Percentiles rank a stretch among this genome's conserved stretches.
phyloP scores from a whole-genome alignment of 2,888 invertebrate species.

The Drosophila buzzatii region DNA sequence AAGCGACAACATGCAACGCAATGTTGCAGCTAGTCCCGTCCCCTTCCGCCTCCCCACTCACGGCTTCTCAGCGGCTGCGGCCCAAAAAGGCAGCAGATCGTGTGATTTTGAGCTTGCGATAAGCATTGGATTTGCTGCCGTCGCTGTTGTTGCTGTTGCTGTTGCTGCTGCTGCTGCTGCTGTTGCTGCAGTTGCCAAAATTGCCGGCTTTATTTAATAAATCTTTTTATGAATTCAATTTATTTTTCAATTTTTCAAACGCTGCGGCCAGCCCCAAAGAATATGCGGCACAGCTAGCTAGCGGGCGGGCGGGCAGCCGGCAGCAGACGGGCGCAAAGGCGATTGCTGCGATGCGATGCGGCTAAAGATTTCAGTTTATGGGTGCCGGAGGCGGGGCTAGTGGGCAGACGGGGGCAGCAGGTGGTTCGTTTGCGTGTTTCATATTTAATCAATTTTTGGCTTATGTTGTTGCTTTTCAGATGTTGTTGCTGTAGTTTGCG shows the following conservation, averaged over 20 bases:
- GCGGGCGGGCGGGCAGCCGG: conserved; percentile 1
- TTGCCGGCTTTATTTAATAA: conserved; percentile 72
- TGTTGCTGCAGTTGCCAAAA: conserved; percentile 61
- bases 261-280: conserved; percentile 42
- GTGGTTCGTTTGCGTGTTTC: conserved; percentile 76
- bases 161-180: conserved; percentile 13
- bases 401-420: conserved; percentile 25
- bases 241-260: conserved; percentile 76
- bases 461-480: conserved; percentile 8
- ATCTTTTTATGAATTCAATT: conserved; percentile 75
- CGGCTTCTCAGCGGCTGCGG: conserved; percentile 6
- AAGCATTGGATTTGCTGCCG: conserved; percentile 52
- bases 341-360: conserved; percentile 48
- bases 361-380: conserved; percentile 35
- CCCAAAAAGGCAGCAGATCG: conserved; percentile 50
- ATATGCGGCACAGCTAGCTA: conserved; percentile 12
- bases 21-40: conserved; percentile 30
- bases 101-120: conserved; percentile 64
- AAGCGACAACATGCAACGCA: conserved; percentile 52
- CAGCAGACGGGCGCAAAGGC: conserved; percentile 1
- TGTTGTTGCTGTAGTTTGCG: conserved; percentile 21
- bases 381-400: conserved; percentile 4
- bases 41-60: conserved; percentile 20
- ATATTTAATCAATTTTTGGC: conserved; percentile 79
- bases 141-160: conserved; percentile 9